Base-by-base conservation (phyloP, 2,113 vertebrate genomes). In the Pyrgilauda ruficollis region DNA sequence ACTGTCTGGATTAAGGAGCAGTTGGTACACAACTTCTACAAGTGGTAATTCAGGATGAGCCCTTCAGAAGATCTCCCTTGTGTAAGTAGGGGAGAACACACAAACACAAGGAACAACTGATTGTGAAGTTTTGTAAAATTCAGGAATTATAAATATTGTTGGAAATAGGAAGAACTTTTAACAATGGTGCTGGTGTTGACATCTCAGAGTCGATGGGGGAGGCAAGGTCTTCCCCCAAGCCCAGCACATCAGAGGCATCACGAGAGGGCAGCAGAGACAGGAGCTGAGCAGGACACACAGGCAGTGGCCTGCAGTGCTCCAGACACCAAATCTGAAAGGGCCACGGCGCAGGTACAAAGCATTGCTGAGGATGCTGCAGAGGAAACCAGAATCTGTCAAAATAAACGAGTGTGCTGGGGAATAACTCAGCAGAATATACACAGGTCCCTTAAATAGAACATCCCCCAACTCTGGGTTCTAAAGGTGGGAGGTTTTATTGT, bases 191-290 rank as follows among this genome's bases (percentile, higher is more conserved):
- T 37, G 55, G 16, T 28, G 43, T 13, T 19, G 80, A 66, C 6
- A 7, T 28, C 37, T 49, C 26, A 4, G 19, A 44, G 69, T 1
- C 11, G 14, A 18, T 3, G 7, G 5, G n/a, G 23, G 4, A 46
- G 52, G 9, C 10, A 7, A 56, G 39, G 41, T 17, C 19, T 39
- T 70, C 13, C 15, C 50, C 33, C 24, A 13, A 56, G 47, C 26
- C 53, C 68, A 66, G 89, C 84, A 13, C 6, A 52, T 6, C 74
- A 44, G 53, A 88, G 37, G 55, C 35, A 94, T 90, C 96, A 87
- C n/a, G 39, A 94, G 96, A 94, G 96, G 95, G 95, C 96, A 94
- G 95, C 96, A 96, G 94, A 95, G 95, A 76, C 92, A 33, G 87
- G 3, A 41, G 2, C 59, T 44, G 79, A 72, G 92, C 87, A 21